Evolutionary conservation across 2,888 invertebrate genomes (phyloP).

Genomic region (Rhyacophila evoluta): DNA sequence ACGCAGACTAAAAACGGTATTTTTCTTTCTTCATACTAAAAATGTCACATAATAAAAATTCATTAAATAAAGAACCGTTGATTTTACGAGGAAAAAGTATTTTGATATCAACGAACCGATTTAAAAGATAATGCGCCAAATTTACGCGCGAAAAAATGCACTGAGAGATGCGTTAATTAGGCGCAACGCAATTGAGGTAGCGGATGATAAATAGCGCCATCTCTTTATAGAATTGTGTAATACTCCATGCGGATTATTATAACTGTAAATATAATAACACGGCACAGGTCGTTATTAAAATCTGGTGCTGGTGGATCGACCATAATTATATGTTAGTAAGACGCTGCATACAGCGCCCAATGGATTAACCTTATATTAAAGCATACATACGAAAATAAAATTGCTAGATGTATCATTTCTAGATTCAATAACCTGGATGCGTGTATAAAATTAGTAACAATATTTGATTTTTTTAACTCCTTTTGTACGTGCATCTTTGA

Average conservation of each 20-base stretch:
- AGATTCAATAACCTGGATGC: too few relatives aligned
- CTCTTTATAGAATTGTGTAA: neutral
- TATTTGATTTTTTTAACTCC: too few relatives aligned
- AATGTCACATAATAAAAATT: too few relatives aligned
- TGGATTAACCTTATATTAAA: neutral
- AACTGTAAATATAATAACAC: slow-evolving; percentile 39
- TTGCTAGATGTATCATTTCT: neutral
- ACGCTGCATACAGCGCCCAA: neutral
- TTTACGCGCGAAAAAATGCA: neutral
- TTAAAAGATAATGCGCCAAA: neutral
- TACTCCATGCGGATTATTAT: neutral
- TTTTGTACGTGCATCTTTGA: too few relatives aligned
- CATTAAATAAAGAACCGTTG: too few relatives aligned
- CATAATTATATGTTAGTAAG: neutral
- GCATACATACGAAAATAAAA: neutral
- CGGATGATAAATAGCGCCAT: neutral
- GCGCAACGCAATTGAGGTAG: neutral
- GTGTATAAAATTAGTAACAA: too few relatives aligned
- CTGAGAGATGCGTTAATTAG: slow-evolving; percentile 11
- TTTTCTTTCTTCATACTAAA: too few relatives aligned
- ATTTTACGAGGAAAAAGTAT: too few relatives aligned
- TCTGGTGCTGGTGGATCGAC: neutral
- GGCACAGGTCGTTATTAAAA: slow-evolving; percentile 20
- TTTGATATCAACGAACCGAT: too few relatives aligned
- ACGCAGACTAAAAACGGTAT: too few relatives aligned